Base-by-base conservation (phyloP, 2,888 invertebrate species). In the Polymixis flavicincta region DNA sequence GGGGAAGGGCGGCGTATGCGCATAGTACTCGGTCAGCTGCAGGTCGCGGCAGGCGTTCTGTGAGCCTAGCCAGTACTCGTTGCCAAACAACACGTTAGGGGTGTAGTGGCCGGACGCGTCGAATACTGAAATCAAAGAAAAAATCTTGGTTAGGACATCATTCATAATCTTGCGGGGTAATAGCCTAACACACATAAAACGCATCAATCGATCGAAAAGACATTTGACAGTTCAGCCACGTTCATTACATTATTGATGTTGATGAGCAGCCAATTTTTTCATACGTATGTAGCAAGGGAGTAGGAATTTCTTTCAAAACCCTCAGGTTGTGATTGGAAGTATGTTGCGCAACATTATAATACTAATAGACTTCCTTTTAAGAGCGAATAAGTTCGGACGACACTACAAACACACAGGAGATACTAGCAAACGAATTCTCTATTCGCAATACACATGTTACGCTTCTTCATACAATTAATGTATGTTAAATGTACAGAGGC, bases 31-130 rank as follows among this genome's bases (percentile, higher is more conserved):
- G 25, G 93, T 92, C 84, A 97, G 96, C 84, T 97, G 97, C 76
- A 98, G 95, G 90, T 98, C 98, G 42, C 94, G 90, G 91, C 98
- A 98, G 59, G 98, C 97, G 66, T 97, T 96, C 84, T 97, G 96
- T 66, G 98, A 98, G 7, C 98, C 98, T 89, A 98, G 93, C 98
- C 98, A 98, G 94, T 97, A 98, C 92, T 98, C 98, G 92, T 98
- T 98, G 28, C 98, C 98, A 89, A 98, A 98, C 88, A 98, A 96
- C 87, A 98, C 97, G 91, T 98, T 98, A 17, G 98, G 97, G 22
- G 97, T 97, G 95, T 98, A 98, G 85, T 98, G 97, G 60, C 98
- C 98, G 13, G 98, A 98, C 1, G 98, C 97, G 91, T 98, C 98
- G 89, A 97, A 98, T 93, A 98, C 98, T 98, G 96, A 42, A 94